A percentile compares a stretch with the other conserved stretches of the same genome.
Conservation (phyloP, 2,113 vertebrate genomes). For the Okapia johnstoni region DNA sequence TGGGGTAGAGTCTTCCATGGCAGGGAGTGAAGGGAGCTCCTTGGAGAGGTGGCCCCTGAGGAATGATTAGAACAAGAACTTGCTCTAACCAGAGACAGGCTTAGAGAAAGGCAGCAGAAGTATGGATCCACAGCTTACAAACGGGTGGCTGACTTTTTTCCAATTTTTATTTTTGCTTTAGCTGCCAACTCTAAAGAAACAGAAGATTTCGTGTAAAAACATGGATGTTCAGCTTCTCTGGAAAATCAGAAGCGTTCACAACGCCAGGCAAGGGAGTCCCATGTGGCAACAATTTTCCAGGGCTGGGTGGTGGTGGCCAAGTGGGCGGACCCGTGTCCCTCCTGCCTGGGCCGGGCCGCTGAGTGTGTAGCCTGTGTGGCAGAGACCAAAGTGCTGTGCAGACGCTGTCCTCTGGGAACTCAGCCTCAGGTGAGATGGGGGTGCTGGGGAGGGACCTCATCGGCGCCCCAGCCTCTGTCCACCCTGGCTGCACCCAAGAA, state of each 20-base stretch:
- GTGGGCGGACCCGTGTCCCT: not conserved
- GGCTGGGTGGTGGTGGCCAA: not conserved
- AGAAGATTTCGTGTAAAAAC: not conserved
- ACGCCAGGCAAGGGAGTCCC: not conserved
- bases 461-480: not conserved
- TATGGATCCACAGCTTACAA: not conserved
- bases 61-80: not conserved
- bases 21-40: not conserved
- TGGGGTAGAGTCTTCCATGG: not conserved
- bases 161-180: not conserved
- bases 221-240: not conserved
- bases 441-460: too few relatives aligned
- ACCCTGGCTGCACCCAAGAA: not conserved
- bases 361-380: not conserved
- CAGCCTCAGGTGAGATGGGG: not conserved
- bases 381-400: not conserved
- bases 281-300: rapidly evolving
- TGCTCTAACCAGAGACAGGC: not conserved
- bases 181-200: not conserved
- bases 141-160: not conserved
- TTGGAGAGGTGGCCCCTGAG: not conserved
- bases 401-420: not conserved
- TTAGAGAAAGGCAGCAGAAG: not conserved
- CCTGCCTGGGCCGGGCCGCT: not conserved
- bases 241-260: not conserved